Evolutionary conservation across 2,888 invertebrate genomes (phyloP), one percentile per base, ranked within the genome.

Genomic region (Empis livida): DNA sequence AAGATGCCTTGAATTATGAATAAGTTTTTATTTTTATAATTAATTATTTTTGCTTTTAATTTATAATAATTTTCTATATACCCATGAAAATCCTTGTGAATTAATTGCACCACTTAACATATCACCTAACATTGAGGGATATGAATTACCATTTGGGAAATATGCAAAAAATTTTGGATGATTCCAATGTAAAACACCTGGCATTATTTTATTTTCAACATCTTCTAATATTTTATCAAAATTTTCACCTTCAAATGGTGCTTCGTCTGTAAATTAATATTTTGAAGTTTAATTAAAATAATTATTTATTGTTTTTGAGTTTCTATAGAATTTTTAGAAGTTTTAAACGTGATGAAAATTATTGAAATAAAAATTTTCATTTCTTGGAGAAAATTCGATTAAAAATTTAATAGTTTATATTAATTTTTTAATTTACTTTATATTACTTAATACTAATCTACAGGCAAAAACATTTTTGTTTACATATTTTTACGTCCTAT

Each of bases 91-190:
- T 57, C 93, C 92, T 55, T 92, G 86, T 59, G 86, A 87, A 15
- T 90, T 91, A 45, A 93, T 82, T 13, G 88, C 88, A 65, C 89
- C 86, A 15, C 85, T 80, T 35, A 94, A 67, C 86, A 94, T 88
- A 63, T 93, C 92, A 3, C 85, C 93, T 49, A 93, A 73, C 47
- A 94, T 86, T 13, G 91, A 90, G 9, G 93, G 92, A 65, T 80
- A 94, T 1, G 90, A 89, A 69, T 91, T 90, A 41, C 91, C 92
- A 10, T 91, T 83, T 3, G 93, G 93, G 64, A 93, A 94, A 66
- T 94, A 94, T 10, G 93, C 93, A 64, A 92, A 91, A 67, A 94
- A 94, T 53, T 86, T 74, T 1, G 92, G 91, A 73, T 92, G 92
- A 65, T 92, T 91, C 92, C 93, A 93, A 61, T 93, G 87, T 1